Conservation (phyloP, 2,797 vertebrate genomes). For the Glyptemys insculpta region DNA sequence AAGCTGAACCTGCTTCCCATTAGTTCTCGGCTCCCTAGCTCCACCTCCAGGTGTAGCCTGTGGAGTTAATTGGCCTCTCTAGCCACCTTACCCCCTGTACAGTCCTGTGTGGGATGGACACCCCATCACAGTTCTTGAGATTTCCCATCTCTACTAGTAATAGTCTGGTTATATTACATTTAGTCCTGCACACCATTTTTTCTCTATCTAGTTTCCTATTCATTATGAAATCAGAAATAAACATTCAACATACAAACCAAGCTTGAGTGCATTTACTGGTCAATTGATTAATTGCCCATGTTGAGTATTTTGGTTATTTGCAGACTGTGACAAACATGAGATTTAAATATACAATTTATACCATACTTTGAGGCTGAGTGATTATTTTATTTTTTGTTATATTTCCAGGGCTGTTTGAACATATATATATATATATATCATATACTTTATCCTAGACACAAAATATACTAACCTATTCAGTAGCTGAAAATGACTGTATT, state of each 20-base stretch:
- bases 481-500: conserved; percentile 37
- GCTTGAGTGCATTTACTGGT: neutral
- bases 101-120: too few relatives aligned
- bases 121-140: too few relatives aligned
- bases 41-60: too few relatives aligned
- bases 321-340: neutral
- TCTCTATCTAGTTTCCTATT: neutral
- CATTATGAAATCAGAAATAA: conserved; percentile 25
- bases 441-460: neutral
- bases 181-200: neutral
- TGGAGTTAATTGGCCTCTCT: too few relatives aligned
- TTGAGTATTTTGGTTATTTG: conserved; percentile 13
- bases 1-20: too few relatives aligned
- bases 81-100: too few relatives aligned
- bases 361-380: neutral
- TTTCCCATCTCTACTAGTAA: too few relatives aligned
- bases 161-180: too few relatives aligned
- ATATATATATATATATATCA: neutral
- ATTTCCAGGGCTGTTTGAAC: neutral
- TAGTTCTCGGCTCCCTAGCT: too few relatives aligned
- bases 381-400: neutral
- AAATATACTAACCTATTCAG: conserved; percentile 1
- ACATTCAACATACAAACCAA: neutral
- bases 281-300: conserved; percentile 17
- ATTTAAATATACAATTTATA: neutral